Conservation (phyloP, 2,113 vertebrate genomes). For the Chlamydotis undulata region DNA sequence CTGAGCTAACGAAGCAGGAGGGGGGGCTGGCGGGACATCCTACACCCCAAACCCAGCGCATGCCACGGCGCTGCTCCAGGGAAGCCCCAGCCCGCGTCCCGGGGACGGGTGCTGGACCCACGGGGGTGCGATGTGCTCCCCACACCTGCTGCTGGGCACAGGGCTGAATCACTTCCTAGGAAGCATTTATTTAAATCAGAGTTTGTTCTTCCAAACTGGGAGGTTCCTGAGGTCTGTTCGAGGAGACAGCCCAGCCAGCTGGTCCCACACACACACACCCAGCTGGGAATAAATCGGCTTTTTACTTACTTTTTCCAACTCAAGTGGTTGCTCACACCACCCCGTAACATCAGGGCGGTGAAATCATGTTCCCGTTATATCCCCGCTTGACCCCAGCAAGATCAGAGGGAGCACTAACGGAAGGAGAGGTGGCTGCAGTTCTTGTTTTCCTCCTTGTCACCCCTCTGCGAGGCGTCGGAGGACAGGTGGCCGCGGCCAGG, state of each 20-base stretch:
- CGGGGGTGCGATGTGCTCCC: background rate
- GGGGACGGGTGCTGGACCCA: background rate
- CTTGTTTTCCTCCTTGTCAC: background rate
- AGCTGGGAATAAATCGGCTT: background rate
- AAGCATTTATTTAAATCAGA: background rate
- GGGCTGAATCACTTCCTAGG: background rate
- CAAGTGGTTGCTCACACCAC: background rate
- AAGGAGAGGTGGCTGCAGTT: background rate
- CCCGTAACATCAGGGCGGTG: background rate
- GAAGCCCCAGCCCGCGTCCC: background rate
- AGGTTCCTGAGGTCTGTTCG: background rate
- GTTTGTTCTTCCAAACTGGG: background rate
- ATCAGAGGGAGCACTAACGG: background rate
- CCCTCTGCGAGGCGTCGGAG: background rate
- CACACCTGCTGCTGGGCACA: background rate
- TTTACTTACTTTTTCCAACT: conserved; percentile 14
- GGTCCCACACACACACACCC: background rate
- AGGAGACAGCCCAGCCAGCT: background rate
- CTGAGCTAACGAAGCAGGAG: background rate
- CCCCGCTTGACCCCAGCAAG: background rate
- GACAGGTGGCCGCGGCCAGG: accelerated
- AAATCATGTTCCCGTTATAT: conserved; percentile 20
- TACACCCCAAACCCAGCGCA: background rate
- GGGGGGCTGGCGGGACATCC: background rate
- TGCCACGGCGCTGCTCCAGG: accelerated